These are phyloP conservation scores for Girardia tigrina DNA, from an alignment of 2,888 invertebrate species.

Conservation along the genomic window DNA sequence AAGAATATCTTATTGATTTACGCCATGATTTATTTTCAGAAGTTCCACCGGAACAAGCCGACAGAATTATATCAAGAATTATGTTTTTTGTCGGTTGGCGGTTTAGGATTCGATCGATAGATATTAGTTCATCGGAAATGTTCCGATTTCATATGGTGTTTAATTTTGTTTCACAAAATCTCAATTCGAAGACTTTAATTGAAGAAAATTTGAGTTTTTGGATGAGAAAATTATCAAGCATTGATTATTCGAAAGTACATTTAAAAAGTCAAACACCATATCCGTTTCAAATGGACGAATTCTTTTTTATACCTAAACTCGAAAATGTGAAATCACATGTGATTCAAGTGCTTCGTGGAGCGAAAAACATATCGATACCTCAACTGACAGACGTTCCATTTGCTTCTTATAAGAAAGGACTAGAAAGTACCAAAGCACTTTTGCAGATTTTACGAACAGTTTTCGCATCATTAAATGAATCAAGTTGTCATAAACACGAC, in stretches of 20 bases:
- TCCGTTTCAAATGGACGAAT: background rate
- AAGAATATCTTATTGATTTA: background rate
- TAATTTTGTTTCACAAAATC: background rate
- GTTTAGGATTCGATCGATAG: background rate
- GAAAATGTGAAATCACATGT: background rate
- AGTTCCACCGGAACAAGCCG: background rate
- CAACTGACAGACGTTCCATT: background rate
- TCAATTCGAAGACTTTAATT: background rate
- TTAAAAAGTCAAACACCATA: background rate
- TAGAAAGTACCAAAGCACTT: background rate
- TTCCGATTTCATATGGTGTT: constrained; percentile 9
- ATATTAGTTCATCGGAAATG: background rate
- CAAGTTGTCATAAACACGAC: background rate
- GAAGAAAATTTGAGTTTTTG: background rate
- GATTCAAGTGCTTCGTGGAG: constrained; percentile 10
- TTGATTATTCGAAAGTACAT: background rate
- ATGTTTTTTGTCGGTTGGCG: background rate
- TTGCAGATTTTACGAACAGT: background rate
- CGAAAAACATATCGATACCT: constrained; percentile 5
- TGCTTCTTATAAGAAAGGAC: background rate
- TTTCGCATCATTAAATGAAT: background rate
- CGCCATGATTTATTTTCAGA: background rate
- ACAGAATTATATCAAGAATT: background rate
- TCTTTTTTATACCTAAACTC: background rate
- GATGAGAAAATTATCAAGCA: background rate